A percentile compares a stretch with the other conserved stretches of the same genome.
phyloP scores from a whole-genome alignment of 2,888 invertebrate genomes.

The Leptinotarsa peninsularis region DNA sequence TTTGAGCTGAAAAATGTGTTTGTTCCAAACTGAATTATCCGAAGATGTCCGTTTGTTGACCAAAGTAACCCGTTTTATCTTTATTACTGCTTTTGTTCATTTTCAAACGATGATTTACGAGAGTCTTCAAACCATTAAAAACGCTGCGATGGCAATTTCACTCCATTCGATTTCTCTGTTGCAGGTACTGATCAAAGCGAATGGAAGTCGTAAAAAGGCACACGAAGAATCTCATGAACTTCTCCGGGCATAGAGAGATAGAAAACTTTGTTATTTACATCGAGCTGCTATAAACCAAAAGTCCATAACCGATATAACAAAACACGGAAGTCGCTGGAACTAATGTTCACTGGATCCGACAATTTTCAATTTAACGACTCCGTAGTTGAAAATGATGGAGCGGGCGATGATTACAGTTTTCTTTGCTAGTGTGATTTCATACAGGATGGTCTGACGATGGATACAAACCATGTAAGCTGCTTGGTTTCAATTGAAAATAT shows the following conservation, averaged over 20 bases:
- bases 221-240: conserved; percentile 32
- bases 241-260: conserved; percentile 28
- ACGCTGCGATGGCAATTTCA: conserved; percentile 21
- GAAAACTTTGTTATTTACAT: conserved; percentile 31
- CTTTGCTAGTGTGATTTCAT: background rate
- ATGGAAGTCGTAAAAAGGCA: conserved; percentile 34
- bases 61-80: conserved; percentile 10
- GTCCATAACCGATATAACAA: conserved; percentile 20
- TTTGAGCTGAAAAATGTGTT: background rate
- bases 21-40: background rate
- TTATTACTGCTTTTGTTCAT: background rate
- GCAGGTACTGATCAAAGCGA: conserved; percentile 37
- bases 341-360: conserved; percentile 14
- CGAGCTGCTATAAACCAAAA: conserved; percentile 26
- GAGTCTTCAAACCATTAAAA: conserved; percentile 12
- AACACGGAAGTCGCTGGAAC: conserved; percentile 12
- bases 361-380: conserved; percentile 23
- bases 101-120: background rate
- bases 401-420: conserved; percentile 2
- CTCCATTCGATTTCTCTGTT: conserved; percentile 35
- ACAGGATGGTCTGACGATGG: conserved; percentile 10
- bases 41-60: background rate
- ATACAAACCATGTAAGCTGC: background rate
- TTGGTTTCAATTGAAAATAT: background rate
- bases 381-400: conserved; percentile 5